Evolutionary conservation across 2,797 vertebrate genomes (phyloP).

Genomic region (Parauchenoglanis punctatus): DNA sequence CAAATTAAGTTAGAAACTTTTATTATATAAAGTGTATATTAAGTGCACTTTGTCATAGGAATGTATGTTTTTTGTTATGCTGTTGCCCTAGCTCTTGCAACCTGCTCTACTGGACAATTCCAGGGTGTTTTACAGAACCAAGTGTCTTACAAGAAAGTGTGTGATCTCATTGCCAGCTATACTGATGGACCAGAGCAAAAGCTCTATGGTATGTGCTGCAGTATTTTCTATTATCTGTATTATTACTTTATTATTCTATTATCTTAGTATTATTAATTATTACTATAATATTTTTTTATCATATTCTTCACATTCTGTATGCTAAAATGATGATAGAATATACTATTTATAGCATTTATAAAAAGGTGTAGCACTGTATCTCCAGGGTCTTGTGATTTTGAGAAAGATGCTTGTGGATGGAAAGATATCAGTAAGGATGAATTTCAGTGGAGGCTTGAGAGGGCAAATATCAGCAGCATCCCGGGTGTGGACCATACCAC

Average conservation of each 20-base stretch:
- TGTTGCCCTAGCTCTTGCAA: conserved; percentile 20
- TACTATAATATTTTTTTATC: background rate
- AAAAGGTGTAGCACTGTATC: background rate
- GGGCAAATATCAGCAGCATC: conserved; percentile 69
- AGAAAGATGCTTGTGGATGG: conserved; percentile 74
- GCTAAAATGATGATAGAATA: background rate
- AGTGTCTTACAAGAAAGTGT: conserved; percentile 25
- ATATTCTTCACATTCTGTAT: background rate
- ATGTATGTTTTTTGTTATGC: conserved; percentile 1
- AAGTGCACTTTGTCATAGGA: background rate
- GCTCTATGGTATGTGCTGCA: conserved; percentile 66
- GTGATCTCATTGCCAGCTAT: conserved; percentile 51
- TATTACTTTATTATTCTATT: background rate
- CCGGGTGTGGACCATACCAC: conserved; percentile 76
- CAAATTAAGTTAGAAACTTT: background rate
- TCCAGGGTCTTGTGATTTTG: conserved; percentile 75
- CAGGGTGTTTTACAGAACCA: conserved; percentile 58
- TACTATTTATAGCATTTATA: background rate
- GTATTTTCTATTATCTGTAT: background rate
- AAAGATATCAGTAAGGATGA: conserved; percentile 41
- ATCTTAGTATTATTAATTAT: background rate
- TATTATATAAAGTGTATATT: background rate
- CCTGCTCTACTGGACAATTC: conserved; percentile 57
- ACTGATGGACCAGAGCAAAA: conserved; percentile 61
- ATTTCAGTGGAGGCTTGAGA: conserved; percentile 67